Conservation (phyloP, 2,797 vertebrate genomes). For the Tamandua tetradactyla region DNA sequence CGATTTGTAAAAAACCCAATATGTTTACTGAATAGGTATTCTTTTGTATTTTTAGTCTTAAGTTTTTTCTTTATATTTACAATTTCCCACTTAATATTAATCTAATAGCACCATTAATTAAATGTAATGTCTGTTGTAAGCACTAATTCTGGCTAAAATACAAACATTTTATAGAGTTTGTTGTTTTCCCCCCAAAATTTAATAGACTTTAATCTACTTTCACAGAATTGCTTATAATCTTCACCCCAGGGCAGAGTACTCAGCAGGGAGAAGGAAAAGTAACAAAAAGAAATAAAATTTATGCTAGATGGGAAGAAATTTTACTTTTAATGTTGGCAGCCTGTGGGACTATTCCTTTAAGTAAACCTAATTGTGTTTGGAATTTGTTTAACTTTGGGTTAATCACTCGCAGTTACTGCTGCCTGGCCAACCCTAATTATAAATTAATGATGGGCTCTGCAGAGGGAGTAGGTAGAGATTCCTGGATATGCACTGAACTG, state of each 20-base stretch:
- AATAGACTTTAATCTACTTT: conserved; percentile 4
- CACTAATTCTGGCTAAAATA: conserved; percentile 39
- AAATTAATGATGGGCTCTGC: conserved; percentile 41
- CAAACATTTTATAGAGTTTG: conserved; percentile 14
- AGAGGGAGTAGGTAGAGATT: neutral
- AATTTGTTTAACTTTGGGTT: conserved; percentile 60
- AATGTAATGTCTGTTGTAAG: neutral
- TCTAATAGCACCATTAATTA: conserved; percentile 28
- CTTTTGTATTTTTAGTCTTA: conserved; percentile 51
- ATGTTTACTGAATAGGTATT: conserved; percentile 27
- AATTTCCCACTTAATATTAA: conserved; percentile 61
- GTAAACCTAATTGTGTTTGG: conserved; percentile 16
- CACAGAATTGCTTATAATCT: conserved; percentile 36
- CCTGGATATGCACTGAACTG: neutral
- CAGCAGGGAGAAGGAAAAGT: neutral
- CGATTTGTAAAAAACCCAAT: conserved; percentile 37
- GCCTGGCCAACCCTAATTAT: neutral
- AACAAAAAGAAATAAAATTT: conserved; percentile 40
- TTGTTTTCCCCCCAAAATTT: conserved; percentile 43
- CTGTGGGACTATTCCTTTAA: conserved; percentile 48
- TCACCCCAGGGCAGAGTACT: conserved; percentile 39
- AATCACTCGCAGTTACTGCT: conserved; percentile 4
- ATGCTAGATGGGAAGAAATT: conserved; percentile 17
- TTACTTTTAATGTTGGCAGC: conserved; percentile 13
- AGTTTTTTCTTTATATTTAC: neutral